phyloP scores from a whole-genome alignment of 2,888 invertebrate species.

The Nezara viridula region DNA sequence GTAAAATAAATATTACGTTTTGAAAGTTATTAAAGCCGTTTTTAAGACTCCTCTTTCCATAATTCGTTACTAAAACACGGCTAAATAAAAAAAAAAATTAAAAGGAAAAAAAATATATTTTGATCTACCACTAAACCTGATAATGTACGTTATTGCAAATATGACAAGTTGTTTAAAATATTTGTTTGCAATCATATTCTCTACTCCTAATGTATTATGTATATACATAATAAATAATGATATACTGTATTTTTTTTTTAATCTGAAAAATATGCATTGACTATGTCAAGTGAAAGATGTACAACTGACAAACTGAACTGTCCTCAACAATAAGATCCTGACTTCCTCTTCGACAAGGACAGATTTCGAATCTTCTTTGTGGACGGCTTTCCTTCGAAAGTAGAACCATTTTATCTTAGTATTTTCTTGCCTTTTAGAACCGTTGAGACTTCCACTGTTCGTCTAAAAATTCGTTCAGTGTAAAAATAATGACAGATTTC shows the following conservation, averaged over 20 bases:
- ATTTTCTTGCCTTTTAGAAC: background rate
- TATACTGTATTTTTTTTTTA: background rate
- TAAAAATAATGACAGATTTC: background rate
- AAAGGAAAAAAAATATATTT: too few species aligned
- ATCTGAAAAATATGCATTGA: background rate
- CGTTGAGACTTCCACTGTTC: background rate
- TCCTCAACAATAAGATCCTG: background rate
- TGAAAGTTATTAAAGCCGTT: too few species aligned
- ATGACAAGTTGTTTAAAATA: too few species aligned
- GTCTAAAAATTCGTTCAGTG: background rate
- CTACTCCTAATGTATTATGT: too few species aligned
- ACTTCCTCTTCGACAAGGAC: conserved; percentile 3
- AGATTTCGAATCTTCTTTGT: background rate
- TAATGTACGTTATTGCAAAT: too few species aligned
- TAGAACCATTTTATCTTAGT: background rate
- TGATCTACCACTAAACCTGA: too few species aligned
- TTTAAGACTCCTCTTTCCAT: too few species aligned
- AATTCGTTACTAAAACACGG: too few species aligned
- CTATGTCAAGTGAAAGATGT: background rate
- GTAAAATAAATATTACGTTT: too few species aligned
- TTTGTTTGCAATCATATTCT: too few species aligned
- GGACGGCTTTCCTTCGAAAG: background rate
- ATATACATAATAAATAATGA: too few species aligned
- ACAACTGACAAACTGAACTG: background rate
- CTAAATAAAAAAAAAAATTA: too few species aligned